Percentiles rank a stretch among this genome's conserved stretches.
phyloP scores from a whole-genome alignment of 2,797 vertebrate genomes.

The Hydrolagus colliei region DNA sequence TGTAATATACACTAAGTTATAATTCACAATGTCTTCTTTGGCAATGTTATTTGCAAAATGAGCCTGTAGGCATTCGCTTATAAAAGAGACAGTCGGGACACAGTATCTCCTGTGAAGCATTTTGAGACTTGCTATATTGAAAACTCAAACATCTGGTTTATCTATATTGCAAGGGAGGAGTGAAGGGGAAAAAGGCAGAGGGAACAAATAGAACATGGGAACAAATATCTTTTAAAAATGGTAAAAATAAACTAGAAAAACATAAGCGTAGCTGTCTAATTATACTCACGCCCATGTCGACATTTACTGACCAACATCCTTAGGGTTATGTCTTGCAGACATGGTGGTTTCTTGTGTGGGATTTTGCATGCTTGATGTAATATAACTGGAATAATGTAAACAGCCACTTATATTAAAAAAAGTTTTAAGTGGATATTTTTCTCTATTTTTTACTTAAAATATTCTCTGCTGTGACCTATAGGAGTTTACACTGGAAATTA shows the following conservation, averaged over 20 bases:
- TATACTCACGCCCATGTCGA: neutral
- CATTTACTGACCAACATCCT: neutral
- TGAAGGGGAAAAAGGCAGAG: neutral
- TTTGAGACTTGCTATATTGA: neutral
- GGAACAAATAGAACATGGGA: neutral
- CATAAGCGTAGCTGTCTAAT: slow-evolving; percentile 4
- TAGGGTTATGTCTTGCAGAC: neutral
- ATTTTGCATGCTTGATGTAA: neutral
- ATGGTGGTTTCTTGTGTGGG: neutral
- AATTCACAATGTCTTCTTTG: neutral
- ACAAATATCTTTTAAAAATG: neutral
- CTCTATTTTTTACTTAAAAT: no score
- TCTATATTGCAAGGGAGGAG: neutral
- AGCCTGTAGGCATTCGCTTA: no score
- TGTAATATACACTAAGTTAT: no score
- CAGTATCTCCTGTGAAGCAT: no score
- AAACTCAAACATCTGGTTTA: neutral
- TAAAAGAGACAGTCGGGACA: no score
- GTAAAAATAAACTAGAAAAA: slow-evolving; percentile 5
- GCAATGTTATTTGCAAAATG: neutral
- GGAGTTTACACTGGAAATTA: neutral
- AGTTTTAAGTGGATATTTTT: neutral
- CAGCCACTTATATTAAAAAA: neutral
- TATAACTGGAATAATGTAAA: neutral
- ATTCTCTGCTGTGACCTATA: neutral